Percentiles rank a stretch among this genome's conserved stretches.
Conservation (phyloP, 2,888 invertebrate species). For the Phania funesta region DNA sequence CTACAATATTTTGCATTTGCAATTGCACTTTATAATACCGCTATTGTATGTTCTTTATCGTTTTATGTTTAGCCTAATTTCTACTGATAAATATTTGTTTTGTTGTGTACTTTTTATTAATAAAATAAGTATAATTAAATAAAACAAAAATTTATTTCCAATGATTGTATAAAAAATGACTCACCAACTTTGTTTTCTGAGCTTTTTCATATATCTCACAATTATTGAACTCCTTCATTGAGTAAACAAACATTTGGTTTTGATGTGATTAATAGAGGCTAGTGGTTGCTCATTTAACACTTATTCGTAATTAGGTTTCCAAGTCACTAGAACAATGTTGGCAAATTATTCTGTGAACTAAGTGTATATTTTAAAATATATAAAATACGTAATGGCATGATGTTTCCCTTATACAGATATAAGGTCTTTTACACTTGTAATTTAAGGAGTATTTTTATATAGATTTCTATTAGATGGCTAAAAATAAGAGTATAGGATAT, state of each 20-base stretch:
- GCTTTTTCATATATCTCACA: not conserved
- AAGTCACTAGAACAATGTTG: constrained; percentile 1
- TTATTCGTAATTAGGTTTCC: constrained; percentile 13
- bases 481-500: no score
- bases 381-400: no score
- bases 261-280: constrained; percentile 19
- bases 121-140: not conserved
- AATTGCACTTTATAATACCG: no score
- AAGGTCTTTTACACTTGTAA: no score
- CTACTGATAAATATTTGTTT: not conserved
- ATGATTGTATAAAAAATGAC: constrained; percentile 7
- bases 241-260: not conserved
- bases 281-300: not conserved
- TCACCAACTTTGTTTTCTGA: not conserved
- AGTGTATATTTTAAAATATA: no score
- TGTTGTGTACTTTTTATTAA: not conserved
- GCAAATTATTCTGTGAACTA: no score
- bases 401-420: no score
- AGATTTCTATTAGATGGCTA: no score
- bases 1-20: no score
- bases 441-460: no score
- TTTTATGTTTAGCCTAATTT: not conserved
- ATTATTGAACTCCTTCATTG: not conserved
- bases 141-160: not conserved
- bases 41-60: not conserved